A percentile compares a stretch with the other conserved stretches of the same genome.
Evolutionary conservation across 2,113 vertebrate species (phyloP).

Genomic region (Nycticebus coucang): DNA sequence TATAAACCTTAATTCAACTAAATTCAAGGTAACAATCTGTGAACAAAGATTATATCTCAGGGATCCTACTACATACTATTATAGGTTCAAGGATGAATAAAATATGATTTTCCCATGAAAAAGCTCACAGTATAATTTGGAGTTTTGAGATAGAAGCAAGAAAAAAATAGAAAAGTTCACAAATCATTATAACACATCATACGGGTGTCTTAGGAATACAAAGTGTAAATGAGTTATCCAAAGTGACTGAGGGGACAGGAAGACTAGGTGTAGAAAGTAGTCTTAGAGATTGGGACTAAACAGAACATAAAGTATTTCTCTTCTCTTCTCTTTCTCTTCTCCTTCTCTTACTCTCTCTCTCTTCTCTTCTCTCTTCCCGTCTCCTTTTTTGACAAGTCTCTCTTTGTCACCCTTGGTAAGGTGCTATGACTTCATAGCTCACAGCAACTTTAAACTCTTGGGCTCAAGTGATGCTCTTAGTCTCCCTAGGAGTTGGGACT

Average conservation of each 20-base stretch:
- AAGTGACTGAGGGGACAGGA: not conserved
- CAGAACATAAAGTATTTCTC: too few relatives aligned
- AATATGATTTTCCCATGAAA: not conserved
- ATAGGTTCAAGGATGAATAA: not conserved
- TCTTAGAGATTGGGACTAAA: not conserved
- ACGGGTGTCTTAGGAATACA: not conserved
- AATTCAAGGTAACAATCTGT: conserved; percentile 23
- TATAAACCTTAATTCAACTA: not conserved
- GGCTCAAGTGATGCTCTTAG: too few relatives aligned
- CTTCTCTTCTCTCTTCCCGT: too few relatives aligned
- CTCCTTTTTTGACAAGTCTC: too few relatives aligned
- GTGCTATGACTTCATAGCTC: too few relatives aligned
- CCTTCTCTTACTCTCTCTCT: too few relatives aligned
- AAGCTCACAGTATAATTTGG: not conserved
- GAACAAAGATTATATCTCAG: not conserved
- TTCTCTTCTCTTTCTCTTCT: too few relatives aligned
- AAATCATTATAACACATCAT: not conserved
- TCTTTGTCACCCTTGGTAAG: too few relatives aligned
- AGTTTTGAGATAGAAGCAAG: not conserved
- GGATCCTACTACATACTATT: not conserved
- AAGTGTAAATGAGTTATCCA: not conserved
- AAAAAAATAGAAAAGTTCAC: conserved; percentile 5
- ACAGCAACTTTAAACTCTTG: too few relatives aligned
- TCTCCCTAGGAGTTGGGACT: too few relatives aligned
- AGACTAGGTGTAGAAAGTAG: not conserved